Evolutionary conservation across 2,113 vertebrate species (phyloP), one percentile per base, ranked within the genome.

Genomic region (Oenanthe melanoleuca): DNA sequence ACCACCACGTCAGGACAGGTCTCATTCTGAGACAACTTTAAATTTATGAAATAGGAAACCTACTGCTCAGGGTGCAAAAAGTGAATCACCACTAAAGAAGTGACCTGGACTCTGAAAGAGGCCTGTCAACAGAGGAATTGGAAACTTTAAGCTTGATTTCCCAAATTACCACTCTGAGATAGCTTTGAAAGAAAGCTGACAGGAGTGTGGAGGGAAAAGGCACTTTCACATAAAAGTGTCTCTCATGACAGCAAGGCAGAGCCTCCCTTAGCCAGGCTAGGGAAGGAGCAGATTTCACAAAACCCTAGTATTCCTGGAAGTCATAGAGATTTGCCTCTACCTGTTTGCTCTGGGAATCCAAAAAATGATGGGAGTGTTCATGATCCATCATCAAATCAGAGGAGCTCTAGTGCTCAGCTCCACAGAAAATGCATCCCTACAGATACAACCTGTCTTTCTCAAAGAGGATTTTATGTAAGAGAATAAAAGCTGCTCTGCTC

Each of bases 21-120:
- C 44, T 69, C 66, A 14, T 87, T 95, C 74, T 40, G 25, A 92
- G 37, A 77, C 44, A 67, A n/a, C 44, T 92, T 85, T 33, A 84
- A 89, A 93, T 92, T 92, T 91, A 70, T 93, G 70, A 89, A 93
- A 82, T 13, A 61, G 59, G 40, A 93, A 95, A 94, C 56, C 87
- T 83, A 56, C 67, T 89, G 77, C 21, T 79, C 64, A 38, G 56
- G 23, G 45, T 80, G 34, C 56, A 60, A 79, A 86, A 93, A 84
- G 74, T 88, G 82, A 94, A 91, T 90, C 2, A 1, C 14, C 71
- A 55, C 92, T 83, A 81, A 93, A 95, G 63, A 81, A 86, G 42
- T 57, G 91, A 89, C 78, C 92, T 70, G 45, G 53, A 40, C 64
- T 96, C 78, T 63, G 78, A 85, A 90, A 65, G 57, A 94, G 45